Base-by-base conservation (phyloP, 2,888 invertebrate species). In the Notocelia uddmanniana region DNA sequence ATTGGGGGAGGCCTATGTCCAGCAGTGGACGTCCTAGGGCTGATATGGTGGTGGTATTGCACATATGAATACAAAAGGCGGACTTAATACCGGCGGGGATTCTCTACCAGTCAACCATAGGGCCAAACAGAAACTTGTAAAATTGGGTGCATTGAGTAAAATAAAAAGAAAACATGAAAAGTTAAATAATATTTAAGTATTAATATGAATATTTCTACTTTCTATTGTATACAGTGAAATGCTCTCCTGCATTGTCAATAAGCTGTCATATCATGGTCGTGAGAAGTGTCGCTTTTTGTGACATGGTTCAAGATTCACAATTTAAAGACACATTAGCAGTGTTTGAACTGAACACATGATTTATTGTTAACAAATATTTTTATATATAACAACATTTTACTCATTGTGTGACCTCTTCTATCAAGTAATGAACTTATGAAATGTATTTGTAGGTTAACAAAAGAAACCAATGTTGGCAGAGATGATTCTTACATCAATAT, bases 211-310 rank as follows among this genome's bases (percentile, higher is more conserved):
- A n/a, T n/a, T n/a, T n/a, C n/a, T n/a, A n/a, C n/a, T n/a, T n/a
- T n/a, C n/a, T n/a, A n/a, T n/a, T n/a, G n/a, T 45, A 55, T 2
- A 26, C 11, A 45, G 45, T 55, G 41, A 55, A 55, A 55, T 23
- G 37, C 18, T 41, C 26, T 54, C 45, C 19, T 13, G 37, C 13
- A 59, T 59, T 59, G 37, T 31, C n/a, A 57, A n/a, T 55, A n/a
- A 31, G 37, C 19, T 19, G 10, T 11, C n/a, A 18, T 18, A 21
- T 59, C 15, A 15, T 54, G 55, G 13, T 18, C 9, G 55, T 66
- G 55, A 54, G 41, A 41, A 45, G 18, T 21, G 13, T 26, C 18
- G 9, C 19, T 31, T 21, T 21, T 45, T 45, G 50, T 34, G 34
- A 26, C 15, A 26, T 26, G 11, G 10, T 64, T 54, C 21, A 23